Percentiles rank a stretch among this genome's conserved stretches.
These are phyloP conservation scores for Camelus bactrianus DNA, from an alignment of 2,113 vertebrate species.

Conservation along the genomic window DNA sequence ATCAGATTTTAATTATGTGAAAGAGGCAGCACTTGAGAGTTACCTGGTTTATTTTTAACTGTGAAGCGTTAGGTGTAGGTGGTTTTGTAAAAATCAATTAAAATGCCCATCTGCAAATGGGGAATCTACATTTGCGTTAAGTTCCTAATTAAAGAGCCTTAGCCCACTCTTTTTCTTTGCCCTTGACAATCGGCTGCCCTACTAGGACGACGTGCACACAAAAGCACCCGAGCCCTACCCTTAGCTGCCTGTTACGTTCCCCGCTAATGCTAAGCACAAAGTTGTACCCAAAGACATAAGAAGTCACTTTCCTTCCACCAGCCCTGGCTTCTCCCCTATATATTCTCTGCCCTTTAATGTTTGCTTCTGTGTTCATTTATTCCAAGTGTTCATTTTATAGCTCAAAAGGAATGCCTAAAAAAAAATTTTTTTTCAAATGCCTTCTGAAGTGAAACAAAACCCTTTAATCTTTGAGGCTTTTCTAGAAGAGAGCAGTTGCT, in stretches of 20 bases:
- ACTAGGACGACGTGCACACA: not conserved
- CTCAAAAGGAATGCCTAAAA: slow-evolving; percentile 52
- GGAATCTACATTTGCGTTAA: slow-evolving; percentile 56
- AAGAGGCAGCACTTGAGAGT: not conserved
- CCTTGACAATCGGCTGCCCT: not conserved
- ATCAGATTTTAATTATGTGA: slow-evolving; percentile 53
- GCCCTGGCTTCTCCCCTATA: not conserved
- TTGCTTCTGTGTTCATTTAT: slow-evolving; percentile 39
- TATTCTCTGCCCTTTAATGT: slow-evolving; percentile 10
- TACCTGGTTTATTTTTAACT: slow-evolving; percentile 50
- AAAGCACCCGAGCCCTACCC: not conserved
- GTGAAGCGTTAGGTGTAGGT: slow-evolving; percentile 52
- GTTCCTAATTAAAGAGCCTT: slow-evolving; percentile 46
- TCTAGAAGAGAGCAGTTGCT: not conserved
- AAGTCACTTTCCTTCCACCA: not conserved
- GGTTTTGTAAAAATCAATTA: slow-evolving; percentile 60
- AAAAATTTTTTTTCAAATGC: not conserved
- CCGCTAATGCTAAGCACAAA: not conserved
- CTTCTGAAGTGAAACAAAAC: slow-evolving; percentile 71
- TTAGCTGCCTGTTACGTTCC: not conserved
- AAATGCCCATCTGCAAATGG: slow-evolving; percentile 52
- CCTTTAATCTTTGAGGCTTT: slow-evolving; percentile 65
- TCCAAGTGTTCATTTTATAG: slow-evolving; percentile 13
- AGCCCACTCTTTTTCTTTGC: not conserved
- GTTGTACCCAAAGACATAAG: not conserved